Base-by-base conservation (phyloP, 2,888 invertebrate species). In the Alloplasta piceator region DNA sequence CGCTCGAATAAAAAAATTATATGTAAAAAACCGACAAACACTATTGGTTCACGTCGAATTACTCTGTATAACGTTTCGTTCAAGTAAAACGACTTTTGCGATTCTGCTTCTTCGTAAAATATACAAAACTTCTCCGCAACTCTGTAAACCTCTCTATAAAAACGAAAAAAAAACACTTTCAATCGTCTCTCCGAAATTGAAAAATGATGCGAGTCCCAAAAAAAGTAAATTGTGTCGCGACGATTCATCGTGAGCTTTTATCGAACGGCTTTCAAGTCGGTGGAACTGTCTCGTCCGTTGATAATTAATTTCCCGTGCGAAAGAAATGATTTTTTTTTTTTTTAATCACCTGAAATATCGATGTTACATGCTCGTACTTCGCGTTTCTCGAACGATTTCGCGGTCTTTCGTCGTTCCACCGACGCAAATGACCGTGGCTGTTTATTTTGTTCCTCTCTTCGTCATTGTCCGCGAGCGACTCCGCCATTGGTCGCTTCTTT, bases 51-150 rank as follows among this genome's bases (percentile, higher is more conserved):
- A 52, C 52, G 52, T 6, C 52, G 6, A 12, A 14, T 52, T 14
- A 14, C 52, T 12, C 52, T 52, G 14, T 6, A 26, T 26, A 14
- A 52, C 68, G 5, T 14, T 48, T 64, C 26, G 39, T n/a, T 55
- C 58, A 39, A 50, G 38, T 38, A 50, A 50, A 60, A 61, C 58
- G 6, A 7, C 39, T 82, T 82, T 16, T 64, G 72, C 82, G 82
- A 84, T 85, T 82, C 83, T 84, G 77, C 74, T 76, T 80, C 79
- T 83, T 83, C 89, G 85, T 89, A 90, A 90, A 91, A 91, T 88
- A 90, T 88, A 80, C 84, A 76, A 74, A 12, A 14, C 26, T 26
- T 26, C 3, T 26, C 26, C 3, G 26, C 26, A 26, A 26, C 26
- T 26, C 26, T 26, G 26, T 26, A 26, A 2, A 26, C 26, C 26